Conservation (phyloP, 2,797 vertebrate genomes). For the Acropternis orthonyx region DNA sequence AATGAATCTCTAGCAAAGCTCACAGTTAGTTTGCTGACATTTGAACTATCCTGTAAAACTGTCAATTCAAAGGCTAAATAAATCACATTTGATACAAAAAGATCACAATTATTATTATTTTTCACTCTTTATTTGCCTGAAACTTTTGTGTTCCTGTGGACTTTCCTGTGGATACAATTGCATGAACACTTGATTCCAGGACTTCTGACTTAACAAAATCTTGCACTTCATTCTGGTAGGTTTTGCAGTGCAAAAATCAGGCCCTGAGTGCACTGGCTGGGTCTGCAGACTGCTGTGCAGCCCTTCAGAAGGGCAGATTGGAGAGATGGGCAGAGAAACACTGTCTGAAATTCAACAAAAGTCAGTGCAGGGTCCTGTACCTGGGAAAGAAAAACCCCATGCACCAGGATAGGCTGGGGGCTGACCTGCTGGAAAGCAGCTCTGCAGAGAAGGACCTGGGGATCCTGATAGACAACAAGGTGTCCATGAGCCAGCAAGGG, state of each 20-base stretch:
- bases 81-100: neutral
- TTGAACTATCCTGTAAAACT: neutral
- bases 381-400: fast-evolving
- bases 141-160: neutral
- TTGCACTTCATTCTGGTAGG: neutral
- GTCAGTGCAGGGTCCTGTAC: neutral
- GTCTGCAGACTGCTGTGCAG: neutral
- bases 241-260: neutral
- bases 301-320: neutral
- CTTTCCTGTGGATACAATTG: neutral
- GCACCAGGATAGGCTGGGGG: fast-evolving
- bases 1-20: neutral
- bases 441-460: neutral
- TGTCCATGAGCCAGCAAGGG: neutral
- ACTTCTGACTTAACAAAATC: neutral
- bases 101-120: neutral
- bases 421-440: neutral
- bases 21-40: neutral
- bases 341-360: neutral
- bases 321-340: neutral
- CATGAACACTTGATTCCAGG: neutral
- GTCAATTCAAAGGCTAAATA: neutral
- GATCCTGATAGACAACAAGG: neutral
- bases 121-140: neutral
- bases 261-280: neutral